phyloP scores from a whole-genome alignment of 2,797 vertebrate genomes.

The Miichthys miiuy region DNA sequence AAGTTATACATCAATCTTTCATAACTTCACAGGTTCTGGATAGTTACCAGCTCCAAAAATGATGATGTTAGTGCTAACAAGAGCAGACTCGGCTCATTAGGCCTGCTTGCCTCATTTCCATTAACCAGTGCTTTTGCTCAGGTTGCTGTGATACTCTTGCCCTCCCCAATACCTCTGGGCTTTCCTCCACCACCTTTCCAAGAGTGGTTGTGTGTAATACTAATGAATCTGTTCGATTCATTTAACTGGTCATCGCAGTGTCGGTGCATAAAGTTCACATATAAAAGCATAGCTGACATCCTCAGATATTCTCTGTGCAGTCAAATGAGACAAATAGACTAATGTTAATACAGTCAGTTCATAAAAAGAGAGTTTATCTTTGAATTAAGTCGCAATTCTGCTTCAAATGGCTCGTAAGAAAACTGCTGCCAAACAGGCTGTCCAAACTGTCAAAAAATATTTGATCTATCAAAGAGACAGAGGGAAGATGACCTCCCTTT shows the following conservation, averaged over 20 bases:
- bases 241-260: constrained; percentile 1
- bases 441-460: neutral
- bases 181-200: constrained; percentile 3
- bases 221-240: constrained; percentile 16
- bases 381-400: neutral
- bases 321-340: neutral
- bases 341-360: neutral
- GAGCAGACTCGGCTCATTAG: constrained; percentile 38
- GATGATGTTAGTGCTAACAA: constrained; percentile 21
- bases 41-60: neutral
- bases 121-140: constrained; percentile 1
- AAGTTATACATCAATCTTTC: neutral
- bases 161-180: neutral
- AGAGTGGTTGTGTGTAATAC: constrained; percentile 2
- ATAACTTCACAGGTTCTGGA: constrained; percentile 13
- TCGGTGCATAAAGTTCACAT: neutral
- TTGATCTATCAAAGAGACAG: too few relatives aligned
- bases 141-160: neutral
- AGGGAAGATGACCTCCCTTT: neutral
- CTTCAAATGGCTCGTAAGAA: neutral
- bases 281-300: neutral
- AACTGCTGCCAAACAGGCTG: too few relatives aligned
- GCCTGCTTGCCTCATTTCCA: constrained; percentile 34
- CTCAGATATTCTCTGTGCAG: neutral
- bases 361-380: neutral